A percentile compares a stretch with the other conserved stretches of the same genome.
Conservation (phyloP, 2,113 vertebrate species). For the Microcebus tavaratra region DNA sequence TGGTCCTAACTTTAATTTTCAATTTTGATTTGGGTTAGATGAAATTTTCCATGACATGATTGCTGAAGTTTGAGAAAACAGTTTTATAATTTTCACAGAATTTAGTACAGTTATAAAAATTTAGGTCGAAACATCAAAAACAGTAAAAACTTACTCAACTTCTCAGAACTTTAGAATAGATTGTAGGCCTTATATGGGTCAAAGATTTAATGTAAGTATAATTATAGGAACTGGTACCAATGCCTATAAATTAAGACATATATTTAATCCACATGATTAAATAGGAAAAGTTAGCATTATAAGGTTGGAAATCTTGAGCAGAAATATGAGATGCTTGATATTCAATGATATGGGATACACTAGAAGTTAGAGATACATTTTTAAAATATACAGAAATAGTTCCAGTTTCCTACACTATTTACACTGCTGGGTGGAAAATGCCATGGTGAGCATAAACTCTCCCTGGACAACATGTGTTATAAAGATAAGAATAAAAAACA, state of each 20-base stretch:
- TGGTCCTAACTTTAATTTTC: neutral
- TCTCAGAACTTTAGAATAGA: neutral
- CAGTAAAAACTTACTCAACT: neutral
- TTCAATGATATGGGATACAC: neutral
- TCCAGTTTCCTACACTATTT: neutral
- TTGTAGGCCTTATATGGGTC: neutral
- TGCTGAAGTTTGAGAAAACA: neutral
- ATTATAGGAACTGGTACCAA: neutral
- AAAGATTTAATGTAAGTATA: neutral
- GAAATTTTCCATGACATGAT: neutral
- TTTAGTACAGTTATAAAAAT: neutral
- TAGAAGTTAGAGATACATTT: neutral
- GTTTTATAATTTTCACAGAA: neutral
- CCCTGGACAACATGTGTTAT: neutral
- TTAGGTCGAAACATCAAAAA: neutral
- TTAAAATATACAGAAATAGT: neutral
- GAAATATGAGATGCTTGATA: neutral
- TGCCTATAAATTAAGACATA: neutral
- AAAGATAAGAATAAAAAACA: neutral
- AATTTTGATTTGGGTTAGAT: neutral
- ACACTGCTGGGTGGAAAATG: neutral
- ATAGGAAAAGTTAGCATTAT: neutral
- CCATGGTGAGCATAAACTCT: neutral
- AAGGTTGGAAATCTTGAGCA: neutral
- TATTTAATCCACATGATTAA: neutral